Evolutionary conservation across 2,888 invertebrate species (phyloP), one percentile per base, ranked within the genome.

Genomic region (Eulithis testata): DNA sequence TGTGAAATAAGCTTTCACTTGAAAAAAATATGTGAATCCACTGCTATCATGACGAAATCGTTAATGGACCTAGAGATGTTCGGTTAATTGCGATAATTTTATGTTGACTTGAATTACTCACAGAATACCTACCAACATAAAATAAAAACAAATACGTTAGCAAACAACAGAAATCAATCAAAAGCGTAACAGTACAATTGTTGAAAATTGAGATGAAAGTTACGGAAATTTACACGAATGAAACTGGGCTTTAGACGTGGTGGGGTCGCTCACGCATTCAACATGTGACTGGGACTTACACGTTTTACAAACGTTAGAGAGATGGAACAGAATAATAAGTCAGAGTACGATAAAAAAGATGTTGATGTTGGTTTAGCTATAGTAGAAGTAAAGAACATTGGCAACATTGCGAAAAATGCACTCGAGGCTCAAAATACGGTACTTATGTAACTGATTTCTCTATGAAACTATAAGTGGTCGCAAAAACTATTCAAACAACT

Each of bases 211-310:
- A 66, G 60, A 69, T 64, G 64, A 70, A 65, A 64, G 67, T 62
- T 54, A 58, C 50, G 55, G 64, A 68, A 68, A 69, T 60, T 59
- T 55, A 54, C 47, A 27, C 47, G 61, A 73, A 76, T 77, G 69
- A 69, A 74, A 67, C 65, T 55, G 70, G 66, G 72, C 69, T 70
- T 69, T 69, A 57, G 63, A 31, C 52, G 73, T 72, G 75, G 68
- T 71, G 61, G 60, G 65, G 63, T 68, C 63, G 74, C 71, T 76
- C 85, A 85, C 84, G 85, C 83, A 81, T 79, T 73, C 71, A 71
- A 72, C 69, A 79, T 81, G 82, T 87, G 86, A 82, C 79, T 75
- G 69, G 72, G 68, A 58, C 43, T 31, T 59, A 78, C 86, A 86
- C 84, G 85, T 85, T 85, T 82, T 66, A 67, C 57, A 52, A 60